Base-by-base conservation (phyloP, 1,140 invertebrate species). In the Orussus abietinus region DNA sequence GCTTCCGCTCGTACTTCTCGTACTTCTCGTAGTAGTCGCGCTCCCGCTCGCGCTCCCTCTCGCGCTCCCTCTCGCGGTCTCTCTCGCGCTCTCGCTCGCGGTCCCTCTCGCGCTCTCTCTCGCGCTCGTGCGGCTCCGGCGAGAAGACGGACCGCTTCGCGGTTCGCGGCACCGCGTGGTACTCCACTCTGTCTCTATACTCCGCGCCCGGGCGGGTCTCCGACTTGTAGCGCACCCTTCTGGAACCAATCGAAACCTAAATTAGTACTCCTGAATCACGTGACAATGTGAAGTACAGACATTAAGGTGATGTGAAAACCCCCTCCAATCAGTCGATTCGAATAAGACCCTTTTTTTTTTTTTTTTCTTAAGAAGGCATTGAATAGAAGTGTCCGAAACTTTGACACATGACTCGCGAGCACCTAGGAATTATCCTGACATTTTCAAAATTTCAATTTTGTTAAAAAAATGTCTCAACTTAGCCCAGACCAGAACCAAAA, bases 1-100 rank as follows among this genome's bases (percentile, higher is more conserved):
- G 75, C 11, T 83, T 75, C 65, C 78, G 72, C 21, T 73, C 70
- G 11, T 73, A 73, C 35, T 73, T 73, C 15, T 69, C 69, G n/a
- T 72, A 73, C 37, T 72, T 72, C 29, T 42, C 38, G 32, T 17
- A 14, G 4, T 41, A 6, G n/a, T 25, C 29, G 38, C 43, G 3
- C 5, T 71, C 69, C 0, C 68, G 68, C 19, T 74, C 62, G 3
- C 68, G 47, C 0, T 63, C 60, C 3, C 74, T 57, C 45, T 76
- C 74, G 3, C 75, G 61, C 29, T 71, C 65, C 7, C 64, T 48
- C 37, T 66, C 62, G 13, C 59, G 37, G n/a, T 51, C 51, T 21
- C 56, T 26, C 45, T 69, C 66, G 2, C 64, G 59, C 17, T 69
- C 61, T n/a, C n/a, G n/a, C n/a, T n/a, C n/a, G n/a, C n/a, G n/a